A percentile compares a stretch with the other conserved stretches of the same genome.
Evolutionary conservation across 2,797 vertebrate genomes (phyloP).

Genomic region (Triplophysa bombifrons): DNA sequence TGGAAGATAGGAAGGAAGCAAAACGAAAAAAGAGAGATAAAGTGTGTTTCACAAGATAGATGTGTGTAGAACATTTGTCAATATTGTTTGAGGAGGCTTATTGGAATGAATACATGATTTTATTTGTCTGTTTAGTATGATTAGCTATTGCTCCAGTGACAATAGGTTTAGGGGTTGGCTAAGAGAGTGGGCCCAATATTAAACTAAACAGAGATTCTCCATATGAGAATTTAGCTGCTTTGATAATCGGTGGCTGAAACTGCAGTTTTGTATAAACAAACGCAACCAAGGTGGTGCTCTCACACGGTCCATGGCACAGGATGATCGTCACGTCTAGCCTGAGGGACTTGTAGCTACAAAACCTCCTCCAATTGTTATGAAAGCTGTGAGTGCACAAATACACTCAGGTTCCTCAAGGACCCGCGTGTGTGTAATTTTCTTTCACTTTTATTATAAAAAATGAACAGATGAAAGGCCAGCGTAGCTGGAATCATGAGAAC

Average conservation of each 20-base stretch:
- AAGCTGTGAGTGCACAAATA: conserved; percentile 39
- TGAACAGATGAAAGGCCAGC: conserved; percentile 36
- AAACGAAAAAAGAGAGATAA: neutral
- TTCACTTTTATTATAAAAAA: conserved; percentile 48
- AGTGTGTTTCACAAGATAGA: too few species aligned
- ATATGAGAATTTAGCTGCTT: too few species aligned
- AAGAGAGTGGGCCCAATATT: too few species aligned
- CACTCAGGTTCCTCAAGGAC: conserved; percentile 15
- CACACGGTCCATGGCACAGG: neutral
- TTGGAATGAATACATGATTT: too few species aligned
- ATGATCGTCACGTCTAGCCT: conserved; percentile 42
- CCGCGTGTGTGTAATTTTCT: conserved; percentile 5
- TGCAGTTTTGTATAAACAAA: conserved; percentile 15
- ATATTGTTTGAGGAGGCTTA: too few species aligned
- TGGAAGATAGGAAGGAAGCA: neutral
- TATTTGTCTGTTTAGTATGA: too few species aligned
- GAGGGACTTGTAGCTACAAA: conserved; percentile 44
- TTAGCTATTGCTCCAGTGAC: too few species aligned
- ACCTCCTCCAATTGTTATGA: conserved; percentile 39
- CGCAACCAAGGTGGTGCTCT: conserved; percentile 13
- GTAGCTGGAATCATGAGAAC: conserved; percentile 20
- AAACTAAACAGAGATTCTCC: neutral
- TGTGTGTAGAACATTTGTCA: too few species aligned
- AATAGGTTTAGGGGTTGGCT: too few species aligned
- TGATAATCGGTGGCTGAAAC: conserved; percentile 16